A percentile compares a stretch with the other conserved stretches of the same genome.
Conservation (phyloP, 2,888 invertebrate species). For the Pachymerium ferrugineum region DNA sequence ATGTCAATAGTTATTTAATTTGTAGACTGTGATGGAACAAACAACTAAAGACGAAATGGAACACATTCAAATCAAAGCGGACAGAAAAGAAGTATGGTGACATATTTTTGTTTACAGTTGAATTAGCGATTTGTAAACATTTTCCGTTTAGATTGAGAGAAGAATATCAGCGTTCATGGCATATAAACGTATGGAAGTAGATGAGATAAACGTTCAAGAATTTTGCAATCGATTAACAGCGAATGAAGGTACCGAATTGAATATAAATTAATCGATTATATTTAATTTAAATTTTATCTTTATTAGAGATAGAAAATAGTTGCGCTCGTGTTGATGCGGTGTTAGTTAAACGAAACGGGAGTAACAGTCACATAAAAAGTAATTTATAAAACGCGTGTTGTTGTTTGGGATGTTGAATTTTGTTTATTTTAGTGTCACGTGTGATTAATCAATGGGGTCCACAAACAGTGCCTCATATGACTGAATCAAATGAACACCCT, state of each 20-base stretch:
- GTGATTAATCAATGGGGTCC: constrained; percentile 38
- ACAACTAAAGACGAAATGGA: background rate
- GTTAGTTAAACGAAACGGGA: constrained; percentile 43
- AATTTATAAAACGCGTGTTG: no score
- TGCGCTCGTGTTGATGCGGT: constrained; percentile 46
- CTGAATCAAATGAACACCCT: background rate
- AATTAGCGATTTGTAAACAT: background rate
- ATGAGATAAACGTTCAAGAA: constrained; percentile 45
- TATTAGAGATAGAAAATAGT: constrained; percentile 25
- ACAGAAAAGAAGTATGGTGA: constrained; percentile 5
- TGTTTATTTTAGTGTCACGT: constrained; percentile 33
- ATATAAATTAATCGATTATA: background rate
- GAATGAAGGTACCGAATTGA: constrained; percentile 33
- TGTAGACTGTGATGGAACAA: background rate
- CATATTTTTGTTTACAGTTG: background rate
- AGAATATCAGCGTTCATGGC: constrained; percentile 45
- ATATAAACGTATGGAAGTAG: constrained; percentile 44
- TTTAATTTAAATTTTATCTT: background rate
- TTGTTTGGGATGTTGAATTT: background rate
- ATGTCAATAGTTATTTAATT: no score
- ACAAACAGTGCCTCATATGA: constrained; percentile 12
- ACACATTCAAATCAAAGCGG: constrained; percentile 20
- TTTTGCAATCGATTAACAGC: constrained; percentile 41
- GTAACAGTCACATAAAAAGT: constrained; percentile 46
- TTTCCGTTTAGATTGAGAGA: constrained; percentile 41